Evolutionary conservation across 2,797 vertebrate genomes (phyloP).

Genomic region (Parauchenoglanis ngamensis): DNA sequence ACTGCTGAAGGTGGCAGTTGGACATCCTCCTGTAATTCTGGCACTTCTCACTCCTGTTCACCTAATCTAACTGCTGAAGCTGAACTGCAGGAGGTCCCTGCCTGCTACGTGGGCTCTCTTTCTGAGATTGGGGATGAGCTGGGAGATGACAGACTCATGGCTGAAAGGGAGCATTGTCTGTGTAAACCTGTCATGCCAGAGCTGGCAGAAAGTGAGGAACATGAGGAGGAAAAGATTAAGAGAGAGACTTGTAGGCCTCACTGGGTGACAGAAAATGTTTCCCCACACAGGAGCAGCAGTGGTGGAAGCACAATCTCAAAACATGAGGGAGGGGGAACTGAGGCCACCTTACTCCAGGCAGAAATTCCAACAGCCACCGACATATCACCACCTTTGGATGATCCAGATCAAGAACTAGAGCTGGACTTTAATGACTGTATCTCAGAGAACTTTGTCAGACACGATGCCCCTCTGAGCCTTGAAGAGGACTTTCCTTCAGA

Average conservation of each 20-base stretch:
- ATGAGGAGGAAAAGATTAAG: conserved; percentile 61
- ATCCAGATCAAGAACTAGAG: conserved; percentile 66
- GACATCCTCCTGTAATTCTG: conserved; percentile 86
- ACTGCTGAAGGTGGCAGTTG: conserved; percentile 94
- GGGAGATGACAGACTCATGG: conserved; percentile 69
- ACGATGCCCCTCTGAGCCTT: conserved; percentile 46
- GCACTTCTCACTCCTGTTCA: conserved; percentile 88
- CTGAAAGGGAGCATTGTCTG: conserved; percentile 67
- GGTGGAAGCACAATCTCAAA: conserved; percentile 74
- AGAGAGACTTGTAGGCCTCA: conserved; percentile 69
- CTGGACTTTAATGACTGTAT: conserved; percentile 72
- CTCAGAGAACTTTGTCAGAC: conserved; percentile 64
- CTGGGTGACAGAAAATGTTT: conserved; percentile 73
- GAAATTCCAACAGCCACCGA: conserved; percentile 42
- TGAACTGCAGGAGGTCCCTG: conserved; percentile 80
- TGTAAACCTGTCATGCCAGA: conserved; percentile 64
- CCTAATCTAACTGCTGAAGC: conserved; percentile 83
- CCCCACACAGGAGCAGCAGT: conserved; percentile 71
- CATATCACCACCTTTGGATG: conserved; percentile 50
- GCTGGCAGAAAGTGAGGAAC: conserved; percentile 69
- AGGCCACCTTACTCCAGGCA: conserved; percentile 65
- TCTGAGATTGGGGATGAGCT: conserved; percentile 81
- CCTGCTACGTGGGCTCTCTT: conserved; percentile 76
- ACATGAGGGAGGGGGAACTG: conserved; percentile 70
- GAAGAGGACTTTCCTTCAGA: conserved; percentile 56